These are phyloP conservation scores for Diorhabda elongata DNA, from an alignment of 1,140 invertebrate genomes.

Conservation along the genomic window DNA sequence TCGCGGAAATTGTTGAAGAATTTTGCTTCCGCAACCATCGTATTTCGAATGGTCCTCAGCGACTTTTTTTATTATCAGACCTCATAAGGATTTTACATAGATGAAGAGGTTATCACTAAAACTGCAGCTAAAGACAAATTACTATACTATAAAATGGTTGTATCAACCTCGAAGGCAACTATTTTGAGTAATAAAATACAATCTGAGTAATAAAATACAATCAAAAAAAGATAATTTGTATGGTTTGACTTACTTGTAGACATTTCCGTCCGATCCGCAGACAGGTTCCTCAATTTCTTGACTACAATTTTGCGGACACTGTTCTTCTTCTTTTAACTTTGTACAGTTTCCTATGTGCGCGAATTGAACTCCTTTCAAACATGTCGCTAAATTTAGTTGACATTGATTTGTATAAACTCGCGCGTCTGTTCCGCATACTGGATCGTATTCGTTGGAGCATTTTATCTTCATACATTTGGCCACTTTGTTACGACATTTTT, in stretches of 20 bases:
- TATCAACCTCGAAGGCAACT: no score
- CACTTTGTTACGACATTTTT: slow-evolving; percentile 68
- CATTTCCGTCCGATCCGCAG: slow-evolving; percentile 88
- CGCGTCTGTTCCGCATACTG: slow-evolving; percentile 79
- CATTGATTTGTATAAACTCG: slow-evolving; percentile 78
- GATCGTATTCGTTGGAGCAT: slow-evolving; percentile 61
- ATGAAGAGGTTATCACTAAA: no score
- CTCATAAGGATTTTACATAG: no score
- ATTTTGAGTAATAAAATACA: no score
- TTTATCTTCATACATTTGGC: slow-evolving; percentile 69
- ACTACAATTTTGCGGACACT: slow-evolving; percentile 69
- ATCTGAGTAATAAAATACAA: no score
- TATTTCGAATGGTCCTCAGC: no score
- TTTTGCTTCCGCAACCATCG: no score
- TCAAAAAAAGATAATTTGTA: no score
- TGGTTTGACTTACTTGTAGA: slow-evolving; percentile 65
- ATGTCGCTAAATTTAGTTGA: slow-evolving; percentile 74
- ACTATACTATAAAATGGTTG: no score
- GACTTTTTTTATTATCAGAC: no score
- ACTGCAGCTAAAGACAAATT: no score
- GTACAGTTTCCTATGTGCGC: slow-evolving; percentile 84
- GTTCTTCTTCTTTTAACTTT: slow-evolving; percentile 63
- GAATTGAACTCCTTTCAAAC: slow-evolving; percentile 76
- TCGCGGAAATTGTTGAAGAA: no score
- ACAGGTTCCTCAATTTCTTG: slow-evolving; percentile 70